phyloP scores from a whole-genome alignment of 1,140 invertebrate species.

The Heliothis subflexa region DNA sequence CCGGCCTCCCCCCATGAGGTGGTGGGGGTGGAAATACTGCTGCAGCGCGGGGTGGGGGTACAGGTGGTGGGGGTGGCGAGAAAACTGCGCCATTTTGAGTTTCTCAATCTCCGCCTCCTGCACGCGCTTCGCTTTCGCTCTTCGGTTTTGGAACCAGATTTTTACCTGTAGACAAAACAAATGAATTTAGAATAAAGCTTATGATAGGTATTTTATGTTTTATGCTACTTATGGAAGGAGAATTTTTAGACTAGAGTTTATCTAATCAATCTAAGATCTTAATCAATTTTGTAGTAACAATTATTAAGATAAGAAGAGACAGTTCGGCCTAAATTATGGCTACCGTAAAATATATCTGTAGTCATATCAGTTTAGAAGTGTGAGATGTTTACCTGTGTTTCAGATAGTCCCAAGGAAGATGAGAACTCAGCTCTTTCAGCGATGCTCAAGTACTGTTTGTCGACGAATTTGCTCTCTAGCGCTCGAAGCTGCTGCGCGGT shows the following conservation, averaged over 20 bases:
- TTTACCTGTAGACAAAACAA: constrained; percentile 90
- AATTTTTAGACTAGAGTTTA: no score
- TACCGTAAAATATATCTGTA: not conserved
- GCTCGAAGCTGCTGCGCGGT: constrained; percentile 97
- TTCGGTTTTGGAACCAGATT: constrained; percentile 99
- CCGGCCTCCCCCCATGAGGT: constrained; percentile 74
- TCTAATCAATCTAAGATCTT: no score
- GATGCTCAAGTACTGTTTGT: constrained; percentile 98
- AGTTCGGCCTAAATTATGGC: not conserved
- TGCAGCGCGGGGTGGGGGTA: constrained; percentile 81
- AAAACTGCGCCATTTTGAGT: constrained; percentile 91
- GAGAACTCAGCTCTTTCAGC: constrained; percentile 99
- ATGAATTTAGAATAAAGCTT: not conserved
- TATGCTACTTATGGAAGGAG: no score
- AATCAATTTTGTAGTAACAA: no score
- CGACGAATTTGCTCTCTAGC: constrained; percentile 97
- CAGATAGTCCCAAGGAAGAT: constrained; percentile 96
- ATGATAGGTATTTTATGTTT: no score
- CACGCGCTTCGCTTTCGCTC: constrained; percentile 97
- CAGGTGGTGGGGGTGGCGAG: constrained; percentile 83
- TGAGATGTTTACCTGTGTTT: constrained; percentile 92
- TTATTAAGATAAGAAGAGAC: no score
- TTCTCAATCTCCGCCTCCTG: constrained; percentile 98
- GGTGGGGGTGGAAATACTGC: constrained; percentile 83
- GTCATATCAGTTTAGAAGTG: not conserved